Percentiles rank a stretch among this genome's conserved stretches.
Conservation (phyloP, 2,888 invertebrate species). For the Drosophila suboccidentalis region DNA sequence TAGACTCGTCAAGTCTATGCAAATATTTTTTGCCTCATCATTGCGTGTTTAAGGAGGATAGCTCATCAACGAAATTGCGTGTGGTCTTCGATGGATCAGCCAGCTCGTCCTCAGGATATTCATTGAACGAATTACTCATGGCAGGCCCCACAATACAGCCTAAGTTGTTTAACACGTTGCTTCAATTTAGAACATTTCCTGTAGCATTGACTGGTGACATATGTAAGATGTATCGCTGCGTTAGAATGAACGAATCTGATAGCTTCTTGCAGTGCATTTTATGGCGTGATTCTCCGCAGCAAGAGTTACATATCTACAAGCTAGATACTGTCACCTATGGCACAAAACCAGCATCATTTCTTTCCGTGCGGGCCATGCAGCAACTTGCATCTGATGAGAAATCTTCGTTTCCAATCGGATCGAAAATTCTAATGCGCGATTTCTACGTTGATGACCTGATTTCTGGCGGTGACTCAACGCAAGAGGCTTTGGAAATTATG, state of each 20-base stretch:
- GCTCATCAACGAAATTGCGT: not conserved
- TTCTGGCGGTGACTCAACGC: too few relatives aligned
- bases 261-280: conserved; percentile 9
- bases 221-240: conserved; percentile 18
- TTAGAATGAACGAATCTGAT: not conserved
- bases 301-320: not conserved
- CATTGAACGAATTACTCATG: conserved; percentile 4
- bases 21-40: not conserved
- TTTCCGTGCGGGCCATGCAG: not conserved
- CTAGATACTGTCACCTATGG: conserved; percentile 13
- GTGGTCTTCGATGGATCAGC: not conserved
- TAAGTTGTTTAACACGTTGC: not conserved
- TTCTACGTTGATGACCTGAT: too few relatives aligned
- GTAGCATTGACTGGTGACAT: not conserved
- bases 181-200: not conserved
- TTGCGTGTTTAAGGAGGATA: not conserved
- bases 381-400: too few relatives aligned
- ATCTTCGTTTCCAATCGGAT: too few relatives aligned
- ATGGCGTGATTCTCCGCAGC: conserved; percentile 1
- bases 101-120: not conserved
- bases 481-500: too few relatives aligned
- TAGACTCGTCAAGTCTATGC: too few relatives aligned
- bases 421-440: too few relatives aligned
- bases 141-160: conserved; percentile 6
- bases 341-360: conserved; percentile 8